Conservation (phyloP, 2,113 vertebrate species). For the Stercorarius parasiticus region DNA sequence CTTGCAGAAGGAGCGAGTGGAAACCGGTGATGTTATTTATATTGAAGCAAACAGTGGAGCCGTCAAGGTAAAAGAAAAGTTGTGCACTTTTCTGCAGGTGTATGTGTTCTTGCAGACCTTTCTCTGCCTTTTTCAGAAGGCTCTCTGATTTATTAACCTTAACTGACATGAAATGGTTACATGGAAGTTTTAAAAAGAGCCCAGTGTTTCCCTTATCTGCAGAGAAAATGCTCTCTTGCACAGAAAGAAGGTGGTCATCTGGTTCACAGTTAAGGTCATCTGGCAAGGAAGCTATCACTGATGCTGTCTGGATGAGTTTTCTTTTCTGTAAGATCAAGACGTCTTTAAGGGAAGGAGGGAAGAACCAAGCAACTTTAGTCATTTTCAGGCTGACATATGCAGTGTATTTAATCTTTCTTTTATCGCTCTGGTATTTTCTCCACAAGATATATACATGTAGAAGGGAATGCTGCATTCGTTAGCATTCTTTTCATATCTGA, state of each 20-base stretch:
- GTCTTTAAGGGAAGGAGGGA: constrained; percentile 25
- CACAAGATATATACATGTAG: constrained; percentile 72
- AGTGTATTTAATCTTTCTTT: constrained; percentile 75
- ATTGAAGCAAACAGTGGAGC: constrained; percentile 98
- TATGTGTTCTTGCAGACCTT: background rate
- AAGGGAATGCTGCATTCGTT: constrained; percentile 69
- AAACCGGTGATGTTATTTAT: constrained; percentile 97
- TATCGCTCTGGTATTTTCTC: constrained; percentile 74
- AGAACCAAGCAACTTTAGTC: constrained; percentile 55
- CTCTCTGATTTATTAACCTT: constrained; percentile 23
- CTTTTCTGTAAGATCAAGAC: constrained; percentile 36
- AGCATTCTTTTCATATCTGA: constrained; percentile 76
- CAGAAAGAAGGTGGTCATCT: background rate
- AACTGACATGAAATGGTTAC: background rate
- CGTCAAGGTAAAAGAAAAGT: constrained; percentile 85
- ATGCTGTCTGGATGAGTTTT: constrained; percentile 48
- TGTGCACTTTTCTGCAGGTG: background rate
- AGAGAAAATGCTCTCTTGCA: background rate
- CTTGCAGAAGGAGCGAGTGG: constrained; percentile 95
- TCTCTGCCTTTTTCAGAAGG: constrained; percentile 12
- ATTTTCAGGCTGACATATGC: constrained; percentile 69
- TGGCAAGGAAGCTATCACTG: constrained; percentile 38
- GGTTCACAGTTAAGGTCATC: constrained; percentile 53
- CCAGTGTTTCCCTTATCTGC: constrained; percentile 1
- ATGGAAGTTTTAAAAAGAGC: background rate